phyloP scores from a whole-genome alignment of 2,888 invertebrate genomes.

The Diarsia rubi region DNA sequence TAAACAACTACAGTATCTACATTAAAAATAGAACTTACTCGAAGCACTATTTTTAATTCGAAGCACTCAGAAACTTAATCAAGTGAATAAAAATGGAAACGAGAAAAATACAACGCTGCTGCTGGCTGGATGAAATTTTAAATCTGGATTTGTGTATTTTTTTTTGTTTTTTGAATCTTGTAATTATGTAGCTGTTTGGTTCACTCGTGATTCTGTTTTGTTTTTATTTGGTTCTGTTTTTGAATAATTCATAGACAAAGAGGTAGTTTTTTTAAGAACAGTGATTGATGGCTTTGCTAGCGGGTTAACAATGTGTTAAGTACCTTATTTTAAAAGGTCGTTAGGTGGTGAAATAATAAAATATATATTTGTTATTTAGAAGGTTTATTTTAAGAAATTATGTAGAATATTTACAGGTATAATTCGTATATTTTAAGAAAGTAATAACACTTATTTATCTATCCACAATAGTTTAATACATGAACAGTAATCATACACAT shows the following conservation, averaged over 20 bases:
- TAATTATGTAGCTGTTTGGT: slow-evolving; percentile 11
- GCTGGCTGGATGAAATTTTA: slow-evolving; percentile 47
- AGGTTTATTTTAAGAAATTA: too few species aligned
- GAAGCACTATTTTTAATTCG: slow-evolving; percentile 61
- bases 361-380: too few species aligned
- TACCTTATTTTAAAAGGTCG: too few species aligned
- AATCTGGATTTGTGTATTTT: slow-evolving; percentile 33
- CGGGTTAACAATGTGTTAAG: too few species aligned
- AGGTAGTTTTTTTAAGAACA: not conserved
- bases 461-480: too few species aligned
- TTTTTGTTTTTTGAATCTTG: slow-evolving; percentile 26
- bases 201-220: slow-evolving; percentile 3
- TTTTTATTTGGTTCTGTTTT: slow-evolving; percentile 7
- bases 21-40: slow-evolving; percentile 70
- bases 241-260: not conserved
- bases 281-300: not conserved
- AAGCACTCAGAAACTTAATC: slow-evolving; percentile 64
- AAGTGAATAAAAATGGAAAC: slow-evolving; percentile 62
- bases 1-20: slow-evolving; percentile 58
- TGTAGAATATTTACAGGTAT: too few species aligned
- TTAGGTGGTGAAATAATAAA: too few species aligned
- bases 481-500: too few species aligned
- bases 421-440: too few species aligned
- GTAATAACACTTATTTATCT: too few species aligned
- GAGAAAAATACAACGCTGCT: slow-evolving; percentile 38